These are phyloP conservation scores for Agriotes lineatus DNA, from an alignment of 2,888 invertebrate genomes.

Conservation along the genomic window DNA sequence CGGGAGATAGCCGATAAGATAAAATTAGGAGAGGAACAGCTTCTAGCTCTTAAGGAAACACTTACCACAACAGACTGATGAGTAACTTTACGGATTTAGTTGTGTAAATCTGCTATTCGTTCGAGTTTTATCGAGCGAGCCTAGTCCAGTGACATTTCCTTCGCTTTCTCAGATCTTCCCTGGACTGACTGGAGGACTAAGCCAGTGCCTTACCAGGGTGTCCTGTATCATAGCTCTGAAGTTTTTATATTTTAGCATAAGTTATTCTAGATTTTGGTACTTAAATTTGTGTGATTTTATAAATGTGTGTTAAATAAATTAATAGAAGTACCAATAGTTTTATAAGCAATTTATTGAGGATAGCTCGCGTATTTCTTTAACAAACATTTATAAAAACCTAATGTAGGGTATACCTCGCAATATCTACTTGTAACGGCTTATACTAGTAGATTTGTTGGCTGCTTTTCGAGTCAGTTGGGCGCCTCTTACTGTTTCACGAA, in stretches of 20 bases:
- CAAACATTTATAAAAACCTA: slow-evolving; percentile 43
- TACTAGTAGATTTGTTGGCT: slow-evolving; percentile 57
- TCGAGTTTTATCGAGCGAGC: slow-evolving; percentile 62
- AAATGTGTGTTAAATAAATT: slow-evolving; percentile 40
- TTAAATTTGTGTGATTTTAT: slow-evolving; percentile 48
- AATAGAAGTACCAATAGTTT: slow-evolving; percentile 32
- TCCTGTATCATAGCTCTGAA: slow-evolving; percentile 45
- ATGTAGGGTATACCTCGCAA: slow-evolving; percentile 64
- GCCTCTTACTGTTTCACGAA: slow-evolving; percentile 64
- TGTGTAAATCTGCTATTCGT: slow-evolving; percentile 49
- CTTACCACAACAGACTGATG: slow-evolving; percentile 62
- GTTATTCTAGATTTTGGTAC: slow-evolving; percentile 47
- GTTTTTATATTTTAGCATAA: slow-evolving; percentile 44
- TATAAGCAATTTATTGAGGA: slow-evolving; percentile 16
- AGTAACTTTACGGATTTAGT: slow-evolving; percentile 40
- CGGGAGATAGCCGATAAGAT: slow-evolving; percentile 88
- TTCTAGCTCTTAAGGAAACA: slow-evolving; percentile 78
- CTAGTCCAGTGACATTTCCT: slow-evolving; percentile 62
- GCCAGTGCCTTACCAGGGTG: slow-evolving; percentile 16
- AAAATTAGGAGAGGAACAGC: slow-evolving; percentile 84
- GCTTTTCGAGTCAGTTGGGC: slow-evolving; percentile 53
- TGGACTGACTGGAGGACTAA: slow-evolving; percentile 32
- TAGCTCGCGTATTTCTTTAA: slow-evolving; percentile 34
- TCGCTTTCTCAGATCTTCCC: slow-evolving; percentile 48
- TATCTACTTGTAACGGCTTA: slow-evolving; percentile 56